Evolutionary conservation across 2,797 vertebrate species (phyloP).

Genomic region (Denticeps clupeoides): DNA sequence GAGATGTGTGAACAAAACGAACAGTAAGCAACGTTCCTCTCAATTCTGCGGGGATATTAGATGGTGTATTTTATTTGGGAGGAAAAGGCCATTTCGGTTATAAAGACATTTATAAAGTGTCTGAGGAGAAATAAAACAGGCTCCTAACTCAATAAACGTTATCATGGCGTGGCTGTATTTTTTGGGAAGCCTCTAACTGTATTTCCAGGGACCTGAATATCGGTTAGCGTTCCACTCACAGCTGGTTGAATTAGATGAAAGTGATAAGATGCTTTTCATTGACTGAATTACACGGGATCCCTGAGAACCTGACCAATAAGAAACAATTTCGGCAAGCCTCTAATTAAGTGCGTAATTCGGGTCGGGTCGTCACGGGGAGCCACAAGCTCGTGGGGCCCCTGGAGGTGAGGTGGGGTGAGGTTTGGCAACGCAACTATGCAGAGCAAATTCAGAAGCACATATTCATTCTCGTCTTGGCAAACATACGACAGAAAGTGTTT

Average conservation of each 20-base stretch:
- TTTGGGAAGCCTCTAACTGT: slow-evolving; percentile 6
- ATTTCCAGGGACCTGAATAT: slow-evolving; percentile 18
- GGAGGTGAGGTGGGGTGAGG: too few species aligned
- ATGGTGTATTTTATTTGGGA: too few species aligned
- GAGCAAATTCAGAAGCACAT: too few species aligned
- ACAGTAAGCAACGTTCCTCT: too few species aligned
- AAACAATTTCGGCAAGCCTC: slow-evolving; percentile 10
- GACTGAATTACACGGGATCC: slow-evolving; percentile 3
- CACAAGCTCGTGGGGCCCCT: slow-evolving; percentile 2
- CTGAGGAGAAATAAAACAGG: not conserved
- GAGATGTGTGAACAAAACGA: too few species aligned
- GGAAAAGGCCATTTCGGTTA: too few species aligned
- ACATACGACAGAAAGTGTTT: too few species aligned
- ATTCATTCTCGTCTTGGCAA: too few species aligned
- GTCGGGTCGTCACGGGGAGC: not conserved
- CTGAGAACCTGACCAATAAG: slow-evolving; percentile 9
- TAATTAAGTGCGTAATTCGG: slow-evolving; percentile 17
- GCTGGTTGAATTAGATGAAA: slow-evolving; percentile 20
- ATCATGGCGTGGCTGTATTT: slow-evolving; percentile 5
- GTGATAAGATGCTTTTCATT: slow-evolving; percentile 17
- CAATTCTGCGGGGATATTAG: too few species aligned
- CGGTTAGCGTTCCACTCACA: slow-evolving; percentile 14
- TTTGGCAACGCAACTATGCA: too few species aligned
- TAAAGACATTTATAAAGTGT: too few species aligned
- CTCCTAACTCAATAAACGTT: slow-evolving; percentile 12